Base-by-base conservation (phyloP, 2,888 invertebrate genomes). In the Schrankia costaestrigalis region DNA sequence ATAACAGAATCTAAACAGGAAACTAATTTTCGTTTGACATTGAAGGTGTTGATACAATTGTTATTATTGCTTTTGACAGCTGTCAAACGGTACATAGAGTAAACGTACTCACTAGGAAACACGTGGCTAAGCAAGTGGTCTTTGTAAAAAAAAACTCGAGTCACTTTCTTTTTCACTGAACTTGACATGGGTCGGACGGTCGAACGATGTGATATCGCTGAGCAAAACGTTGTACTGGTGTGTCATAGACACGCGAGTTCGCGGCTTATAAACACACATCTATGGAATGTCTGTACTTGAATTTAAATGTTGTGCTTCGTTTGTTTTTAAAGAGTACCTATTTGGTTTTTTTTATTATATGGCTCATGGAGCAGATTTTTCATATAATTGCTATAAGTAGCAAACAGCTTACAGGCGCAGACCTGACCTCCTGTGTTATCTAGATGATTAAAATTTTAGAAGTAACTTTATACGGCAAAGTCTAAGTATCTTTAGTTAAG, bases 111-210 rank as follows among this genome's bases (percentile, higher is more conserved):
- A 22, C 32, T 26, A 34, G 15, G n/a, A 11, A 42, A 25, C 46
- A 58, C 44, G 47, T 47, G 45, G 26, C 21, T 21, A 14, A 11
- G 9, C 24, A 39, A 28, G 22, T 28, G 27, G 18, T 24, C 30
- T 39, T n/a, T n/a, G 38, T 36, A 41, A 42, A 43, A 37, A 29
- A 26, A 47, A 39, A 25, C 11, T 8, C 46, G 40, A 56, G 62
- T 63, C 63, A 68, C 75, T 82, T 78, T 78, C 76, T 56, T 71
- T 78, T 72, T 79, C 77, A 62, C 61, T 78, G 78, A 79, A 79
- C 80, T 81, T 82, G 78, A 79, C 75, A 67, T 58, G 65, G 57
- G 57, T 46, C 64, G 65, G 59, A 64, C 58, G 56, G 61, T 59
- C 64, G 65, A 60, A 64, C 58, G 56, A 61, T 59, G 55, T 65